Conservation (phyloP, 2,113 vertebrate species). For the Platichthys flesus region DNA sequence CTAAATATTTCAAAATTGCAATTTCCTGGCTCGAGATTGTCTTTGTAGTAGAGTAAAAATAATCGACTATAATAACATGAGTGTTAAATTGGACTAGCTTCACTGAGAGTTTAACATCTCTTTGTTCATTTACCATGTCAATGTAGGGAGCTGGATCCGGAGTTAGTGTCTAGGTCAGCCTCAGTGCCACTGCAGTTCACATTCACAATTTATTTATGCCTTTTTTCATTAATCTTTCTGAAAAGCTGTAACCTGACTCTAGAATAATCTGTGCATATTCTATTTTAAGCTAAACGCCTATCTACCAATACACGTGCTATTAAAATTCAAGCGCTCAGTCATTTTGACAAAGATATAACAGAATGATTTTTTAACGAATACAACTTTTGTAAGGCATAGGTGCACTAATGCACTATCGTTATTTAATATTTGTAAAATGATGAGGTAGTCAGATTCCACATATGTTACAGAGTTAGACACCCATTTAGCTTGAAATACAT, state of each 20-base stretch:
- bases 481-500: slow-evolving; percentile 1
- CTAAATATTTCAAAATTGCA: background rate
- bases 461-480: background rate
- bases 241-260: background rate
- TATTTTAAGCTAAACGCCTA: background rate
- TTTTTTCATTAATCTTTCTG: background rate
- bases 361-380: slow-evolving; percentile 1
- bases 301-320: too few species aligned
- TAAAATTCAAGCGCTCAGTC: background rate
- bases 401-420: background rate
- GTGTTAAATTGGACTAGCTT: background rate
- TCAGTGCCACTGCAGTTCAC: background rate
- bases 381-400: background rate
- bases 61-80: background rate
- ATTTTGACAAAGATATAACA: background rate
- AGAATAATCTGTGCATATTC: background rate
- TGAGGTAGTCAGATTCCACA: background rate
- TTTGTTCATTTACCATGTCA: background rate
- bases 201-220: background rate
- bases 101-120: background rate
- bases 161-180: background rate
- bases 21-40: background rate
- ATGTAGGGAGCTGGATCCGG: background rate
- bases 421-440: background rate
- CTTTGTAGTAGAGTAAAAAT: background rate